These are phyloP conservation scores for Eriosoma lanigerum DNA, from an alignment of 1,140 invertebrate species.

Conservation along the genomic window DNA sequence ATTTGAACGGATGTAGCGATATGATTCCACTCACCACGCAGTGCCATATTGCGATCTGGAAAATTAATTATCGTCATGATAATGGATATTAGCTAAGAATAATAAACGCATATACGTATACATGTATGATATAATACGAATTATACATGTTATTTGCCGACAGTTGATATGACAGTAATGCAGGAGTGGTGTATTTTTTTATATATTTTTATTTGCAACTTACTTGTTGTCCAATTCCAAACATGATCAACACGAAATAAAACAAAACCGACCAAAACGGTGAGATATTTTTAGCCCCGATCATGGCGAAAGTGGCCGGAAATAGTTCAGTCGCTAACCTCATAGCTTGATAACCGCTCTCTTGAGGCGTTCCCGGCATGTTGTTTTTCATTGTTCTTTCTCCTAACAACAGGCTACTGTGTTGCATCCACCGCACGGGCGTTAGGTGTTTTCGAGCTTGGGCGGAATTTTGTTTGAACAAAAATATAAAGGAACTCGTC, in stretches of 20 bases:
- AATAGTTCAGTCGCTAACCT: conserved; percentile 82
- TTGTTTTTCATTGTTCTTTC: conserved; percentile 65
- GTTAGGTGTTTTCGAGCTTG: conserved; percentile 60
- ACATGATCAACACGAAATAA: conserved; percentile 80
- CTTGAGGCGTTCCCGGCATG: conserved; percentile 59
- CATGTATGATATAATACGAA: too few species aligned
- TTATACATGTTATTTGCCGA: too few species aligned
- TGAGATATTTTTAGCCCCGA: conserved; percentile 68
- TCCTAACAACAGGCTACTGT: conserved; percentile 72
- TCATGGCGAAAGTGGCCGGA: conserved; percentile 75
- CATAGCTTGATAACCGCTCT: conserved; percentile 76
- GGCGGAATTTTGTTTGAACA: conserved; percentile 63
- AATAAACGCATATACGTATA: too few species aligned
- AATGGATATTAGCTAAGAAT: too few species aligned
- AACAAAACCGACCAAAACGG: conserved; percentile 85
- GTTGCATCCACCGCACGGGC: conserved; percentile 68
- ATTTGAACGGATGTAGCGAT: conserved; percentile 70
- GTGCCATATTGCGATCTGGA: conserved; percentile 73
- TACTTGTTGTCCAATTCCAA: conserved; percentile 81
- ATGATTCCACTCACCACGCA: conserved; percentile 79
- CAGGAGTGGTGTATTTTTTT: not conserved
- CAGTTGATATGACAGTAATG: too few species aligned
- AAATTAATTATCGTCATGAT: not conserved
- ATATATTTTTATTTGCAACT: not conserved
- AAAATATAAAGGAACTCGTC: conserved; percentile 71